phyloP scores from a whole-genome alignment of 2,797 vertebrate genomes.

The Macropodus opercularis region DNA sequence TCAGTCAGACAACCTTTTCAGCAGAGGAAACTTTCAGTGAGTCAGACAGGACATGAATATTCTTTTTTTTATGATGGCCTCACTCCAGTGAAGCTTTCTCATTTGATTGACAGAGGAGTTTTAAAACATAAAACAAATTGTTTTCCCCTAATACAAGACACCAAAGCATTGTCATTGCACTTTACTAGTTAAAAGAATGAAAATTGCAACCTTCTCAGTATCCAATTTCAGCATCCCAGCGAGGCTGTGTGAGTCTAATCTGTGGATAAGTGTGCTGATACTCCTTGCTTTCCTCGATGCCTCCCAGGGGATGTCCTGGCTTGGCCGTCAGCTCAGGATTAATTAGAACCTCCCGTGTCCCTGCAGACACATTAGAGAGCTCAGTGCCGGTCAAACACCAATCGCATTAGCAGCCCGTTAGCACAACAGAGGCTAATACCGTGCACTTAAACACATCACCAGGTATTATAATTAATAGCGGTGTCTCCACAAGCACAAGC shows the following conservation, averaged over 20 bases:
- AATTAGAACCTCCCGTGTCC: slow-evolving; percentile 81
- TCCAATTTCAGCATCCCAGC: slow-evolving; percentile 59
- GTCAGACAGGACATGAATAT: slow-evolving; percentile 74
- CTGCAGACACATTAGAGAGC: slow-evolving; percentile 82
- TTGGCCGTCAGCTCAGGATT: slow-evolving; percentile 81
- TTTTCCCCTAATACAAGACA: slow-evolving; percentile 16
- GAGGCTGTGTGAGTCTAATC: slow-evolving; percentile 74
- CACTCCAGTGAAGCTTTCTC: slow-evolving; percentile 26
- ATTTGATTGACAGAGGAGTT: slow-evolving; percentile 62
- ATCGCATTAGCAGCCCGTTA: slow-evolving; percentile 75
- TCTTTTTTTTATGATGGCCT: slow-evolving; percentile 44
- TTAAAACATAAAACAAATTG: slow-evolving; percentile 8
- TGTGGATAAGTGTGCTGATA: slow-evolving; percentile 75
- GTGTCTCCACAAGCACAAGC: slow-evolving; percentile 38
- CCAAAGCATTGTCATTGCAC: slow-evolving; percentile 18
- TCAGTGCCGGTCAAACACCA: slow-evolving; percentile 82
- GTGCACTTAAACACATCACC: slow-evolving; percentile 67
- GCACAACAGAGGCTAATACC: slow-evolving; percentile 71
- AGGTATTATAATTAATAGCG: slow-evolving; percentile 74
- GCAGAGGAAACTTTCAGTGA: slow-evolving; percentile 69
- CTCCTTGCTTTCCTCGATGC: slow-evolving; percentile 66
- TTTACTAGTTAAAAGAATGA: slow-evolving; percentile 39
- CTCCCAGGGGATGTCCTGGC: slow-evolving; percentile 71
- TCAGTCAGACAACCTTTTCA: slow-evolving; percentile 78
- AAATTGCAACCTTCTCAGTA: slow-evolving; percentile 43